Percentiles rank a stretch among this genome's conserved stretches.
Conservation (phyloP, 2,888 invertebrate species). For the Euclidia mi region DNA sequence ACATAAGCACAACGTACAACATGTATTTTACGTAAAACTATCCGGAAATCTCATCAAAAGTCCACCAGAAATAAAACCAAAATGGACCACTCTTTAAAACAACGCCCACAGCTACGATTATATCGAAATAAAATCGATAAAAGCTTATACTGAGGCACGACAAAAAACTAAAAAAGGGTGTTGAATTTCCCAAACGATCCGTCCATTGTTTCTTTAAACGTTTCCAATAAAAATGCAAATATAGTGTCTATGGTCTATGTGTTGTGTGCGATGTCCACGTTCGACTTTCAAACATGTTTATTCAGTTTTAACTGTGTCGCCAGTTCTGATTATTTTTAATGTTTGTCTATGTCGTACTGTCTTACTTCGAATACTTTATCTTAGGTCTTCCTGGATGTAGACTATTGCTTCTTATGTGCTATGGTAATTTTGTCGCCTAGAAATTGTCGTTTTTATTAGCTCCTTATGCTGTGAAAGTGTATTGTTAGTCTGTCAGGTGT, state of each 20-base stretch:
- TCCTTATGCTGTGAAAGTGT: too few species aligned
- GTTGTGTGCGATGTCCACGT: constrained; percentile 63
- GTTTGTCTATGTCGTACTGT: constrained; percentile 25
- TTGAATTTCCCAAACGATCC: constrained; percentile 61
- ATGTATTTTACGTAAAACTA: background rate
- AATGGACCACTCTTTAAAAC: constrained; percentile 20
- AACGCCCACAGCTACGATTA: constrained; percentile 25
- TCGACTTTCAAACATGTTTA: constrained; percentile 79
- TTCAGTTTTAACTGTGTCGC: constrained; percentile 69
- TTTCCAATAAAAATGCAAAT: constrained; percentile 87
- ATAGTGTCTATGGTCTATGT: constrained; percentile 69
- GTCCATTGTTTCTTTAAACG: constrained; percentile 84
- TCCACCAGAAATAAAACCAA: constrained; percentile 7
- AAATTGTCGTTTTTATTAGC: too few species aligned
- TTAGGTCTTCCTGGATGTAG: too few species aligned
- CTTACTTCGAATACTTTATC: constrained; percentile 13
- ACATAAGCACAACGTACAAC: too few species aligned
- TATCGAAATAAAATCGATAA: constrained; percentile 38
- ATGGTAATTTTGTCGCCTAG: too few species aligned
- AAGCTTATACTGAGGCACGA: constrained; percentile 33
- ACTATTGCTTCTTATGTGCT: too few species aligned
- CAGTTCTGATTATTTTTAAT: constrained; percentile 53
- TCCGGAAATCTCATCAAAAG: background rate
- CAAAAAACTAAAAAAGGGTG: constrained; percentile 30
- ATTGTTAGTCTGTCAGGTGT: too few species aligned